These are phyloP conservation scores for Pangasius krempfi DNA, from an alignment of 2,797 vertebrate species.

Conservation along the genomic window DNA sequence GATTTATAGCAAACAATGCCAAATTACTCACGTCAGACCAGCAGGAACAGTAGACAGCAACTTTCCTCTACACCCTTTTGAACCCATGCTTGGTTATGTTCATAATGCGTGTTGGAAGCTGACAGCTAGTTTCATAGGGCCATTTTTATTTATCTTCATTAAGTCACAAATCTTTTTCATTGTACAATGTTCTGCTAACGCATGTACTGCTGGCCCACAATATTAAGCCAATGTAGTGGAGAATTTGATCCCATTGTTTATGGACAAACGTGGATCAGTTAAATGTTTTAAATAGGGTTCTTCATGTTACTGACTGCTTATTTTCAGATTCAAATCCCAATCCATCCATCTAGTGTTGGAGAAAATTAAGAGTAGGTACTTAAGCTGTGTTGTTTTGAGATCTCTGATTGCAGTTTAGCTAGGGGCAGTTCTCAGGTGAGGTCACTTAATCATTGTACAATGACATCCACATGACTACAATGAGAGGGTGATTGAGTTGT, in stretches of 20 bases:
- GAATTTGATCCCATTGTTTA: conserved; percentile 13
- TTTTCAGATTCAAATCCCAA: not conserved
- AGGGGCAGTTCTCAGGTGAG: not conserved
- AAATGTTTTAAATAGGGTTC: not conserved
- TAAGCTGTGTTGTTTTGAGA: conserved; percentile 5
- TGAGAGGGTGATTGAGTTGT: not conserved
- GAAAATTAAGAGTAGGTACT: not conserved
- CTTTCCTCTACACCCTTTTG: not conserved
- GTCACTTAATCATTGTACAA: not conserved
- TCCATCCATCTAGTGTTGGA: not conserved
- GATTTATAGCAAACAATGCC: not conserved
- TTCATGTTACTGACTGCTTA: not conserved
- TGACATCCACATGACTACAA: not conserved
- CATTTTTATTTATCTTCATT: not conserved
- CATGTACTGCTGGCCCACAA: not conserved
- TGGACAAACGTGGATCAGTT: not conserved
- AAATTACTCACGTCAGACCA: not conserved
- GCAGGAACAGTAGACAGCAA: not conserved
- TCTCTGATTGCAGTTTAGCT: not conserved
- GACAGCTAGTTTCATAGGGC: not conserved
- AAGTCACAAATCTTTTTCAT: not conserved
- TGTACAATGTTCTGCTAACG: not conserved
- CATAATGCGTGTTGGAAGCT: not conserved
- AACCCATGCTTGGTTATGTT: not conserved
- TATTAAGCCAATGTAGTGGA: not conserved